Evolutionary conservation across 2,888 invertebrate species (phyloP), one percentile per base, ranked within the genome.

Genomic region (Machimus atricapillus): DNA sequence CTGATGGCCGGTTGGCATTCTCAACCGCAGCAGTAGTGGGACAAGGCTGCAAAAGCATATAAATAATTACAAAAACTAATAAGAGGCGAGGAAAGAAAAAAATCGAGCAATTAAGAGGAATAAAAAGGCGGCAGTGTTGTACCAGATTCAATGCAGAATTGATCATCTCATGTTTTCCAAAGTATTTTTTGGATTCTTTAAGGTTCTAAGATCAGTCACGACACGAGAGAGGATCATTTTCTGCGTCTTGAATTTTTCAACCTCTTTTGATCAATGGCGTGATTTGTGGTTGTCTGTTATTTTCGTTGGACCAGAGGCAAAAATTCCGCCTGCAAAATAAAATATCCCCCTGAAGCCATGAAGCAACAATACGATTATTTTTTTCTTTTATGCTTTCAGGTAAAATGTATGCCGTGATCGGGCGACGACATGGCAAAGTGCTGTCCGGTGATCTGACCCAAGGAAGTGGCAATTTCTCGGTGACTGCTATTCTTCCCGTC

Each of bases 401-500:
- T 76, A 96, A 96, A 93, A 95, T 98, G 92, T 99, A 99, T 93
- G 97, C 97, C 0, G 98, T 98, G 9, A 94, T 99, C 89, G 96
- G 96, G 9, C 95, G 96, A 88, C 94, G 98, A 58, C 96, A 97
- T 90, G 99, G 99, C 0, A 96, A 97, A 87, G 96, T 99, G 23
- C 93, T 98, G 31, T 96, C 96, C 87, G 97, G 98, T 87, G 98
- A 99, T 91, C 95, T 98, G 93, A 96, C 96, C 90, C 96, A 98
- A 91, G 98, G 98, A 73, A 98, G 98, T 74, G 96, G 97, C 82
- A 96, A 96, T 88, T 99, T 99, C 94, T 94, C 96, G 88, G 97
- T 99, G 40, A 95, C 95, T 87, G 98, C 99, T 1, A 94, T 96
- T 89, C 94, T 99, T 90, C 99, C 99, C 0, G 98, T 99, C 37